Evolutionary conservation across 2,113 vertebrate species (phyloP), one percentile per base, ranked within the genome.

Genomic region (Channa maculata): DNA sequence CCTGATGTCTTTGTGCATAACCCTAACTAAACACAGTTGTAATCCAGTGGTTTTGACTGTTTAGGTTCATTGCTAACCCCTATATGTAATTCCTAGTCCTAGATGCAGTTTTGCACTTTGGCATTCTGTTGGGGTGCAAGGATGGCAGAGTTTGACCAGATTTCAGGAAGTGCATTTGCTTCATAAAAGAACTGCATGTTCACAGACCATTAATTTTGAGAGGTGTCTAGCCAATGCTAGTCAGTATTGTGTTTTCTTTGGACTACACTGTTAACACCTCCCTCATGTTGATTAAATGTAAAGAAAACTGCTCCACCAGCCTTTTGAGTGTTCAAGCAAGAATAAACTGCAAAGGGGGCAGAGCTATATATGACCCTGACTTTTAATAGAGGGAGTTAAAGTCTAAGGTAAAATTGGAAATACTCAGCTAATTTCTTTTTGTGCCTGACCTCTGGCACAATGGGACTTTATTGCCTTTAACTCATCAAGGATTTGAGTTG

Each of bases 321-420:
- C 78, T 82, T 76, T 74, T 51, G 69, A 86, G 84, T 57, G 61
- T 80, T 86, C 71, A 72, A 65, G 49, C 44, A 33, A 61, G 60
- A 61, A 38, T 79, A 75, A 91, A 74, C 37, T 52, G 70, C 15
- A 55, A 34, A 33, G 41, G 13, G 51, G 61, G 59, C 63, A 60
- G 13, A 37, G 57, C 48, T 52, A 72, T 63, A 48, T 71, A 50
- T 71, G 83, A 86, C 86, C 72, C 71, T 0, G 24, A 43, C 44
- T 53, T 76, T 74, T 65, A 63, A 69, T n/a, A 64, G 46, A 59
- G 57, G 69, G 77, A 64, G 78, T 70, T 59, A 36, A 74, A 50
- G 54, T 79, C 58, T 6, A 33, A 82, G 75, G 78, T 75, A 58
- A 87, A 84, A 87, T 85, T 90, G 85, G 65, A 89, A 89, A 91